A percentile compares a stretch with the other conserved stretches of the same genome.
Conservation (phyloP, 2,888 invertebrate genomes). For the Endomychus coccineus region DNA sequence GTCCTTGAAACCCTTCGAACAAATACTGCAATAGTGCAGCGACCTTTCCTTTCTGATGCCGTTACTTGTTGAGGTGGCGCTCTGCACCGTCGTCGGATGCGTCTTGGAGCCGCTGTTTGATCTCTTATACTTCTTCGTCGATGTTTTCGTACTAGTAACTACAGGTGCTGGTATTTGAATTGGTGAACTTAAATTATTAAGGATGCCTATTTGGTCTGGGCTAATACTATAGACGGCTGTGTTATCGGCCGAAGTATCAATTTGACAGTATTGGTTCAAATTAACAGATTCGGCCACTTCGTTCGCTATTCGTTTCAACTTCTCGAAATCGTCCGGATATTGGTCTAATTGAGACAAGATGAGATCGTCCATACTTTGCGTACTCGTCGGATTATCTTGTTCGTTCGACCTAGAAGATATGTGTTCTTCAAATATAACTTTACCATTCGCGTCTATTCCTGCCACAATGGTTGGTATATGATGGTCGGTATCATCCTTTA, state of each 20-base stretch:
- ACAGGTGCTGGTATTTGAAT: constrained; percentile 49
- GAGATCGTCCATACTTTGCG: constrained; percentile 62
- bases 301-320: constrained; percentile 73
- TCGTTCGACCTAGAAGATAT: constrained; percentile 35
- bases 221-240: constrained; percentile 49
- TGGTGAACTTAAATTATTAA: constrained; percentile 39
- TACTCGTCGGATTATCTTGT: constrained; percentile 47
- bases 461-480: constrained; percentile 41
- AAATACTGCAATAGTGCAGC: constrained; percentile 87
- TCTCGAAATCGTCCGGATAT: constrained; percentile 76
- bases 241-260: constrained; percentile 46
- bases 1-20: constrained; percentile 89
- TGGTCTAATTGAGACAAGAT: constrained; percentile 61
- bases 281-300: constrained; percentile 73
- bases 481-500: constrained; percentile 37
- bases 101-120: constrained; percentile 41
- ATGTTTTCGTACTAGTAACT: constrained; percentile 55
- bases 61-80: constrained; percentile 57
- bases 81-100: constrained; percentile 36
- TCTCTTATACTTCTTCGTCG: constrained; percentile 65
- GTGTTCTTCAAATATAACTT: constrained; percentile 35
- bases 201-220: constrained; percentile 38
- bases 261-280: constrained; percentile 61
- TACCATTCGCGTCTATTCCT: constrained; percentile 40
- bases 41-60: constrained; percentile 80